These are phyloP conservation scores for Drosophila lini DNA, from an alignment of 1,140 invertebrate species.

Conservation along the genomic window DNA sequence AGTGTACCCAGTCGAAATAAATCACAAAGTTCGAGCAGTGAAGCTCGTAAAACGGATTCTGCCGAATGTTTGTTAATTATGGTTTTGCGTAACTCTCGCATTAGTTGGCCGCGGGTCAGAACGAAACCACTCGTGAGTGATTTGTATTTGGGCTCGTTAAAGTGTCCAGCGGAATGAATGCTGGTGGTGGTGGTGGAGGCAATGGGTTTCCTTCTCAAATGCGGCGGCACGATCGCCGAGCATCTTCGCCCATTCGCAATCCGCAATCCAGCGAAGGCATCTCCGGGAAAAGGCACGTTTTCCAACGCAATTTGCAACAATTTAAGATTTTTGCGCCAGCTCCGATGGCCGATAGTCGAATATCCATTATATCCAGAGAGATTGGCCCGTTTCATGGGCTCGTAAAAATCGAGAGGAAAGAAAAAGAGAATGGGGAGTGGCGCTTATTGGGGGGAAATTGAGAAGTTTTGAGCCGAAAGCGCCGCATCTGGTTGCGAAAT, in stretches of 20 bases:
- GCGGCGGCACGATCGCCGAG: conserved; percentile 69
- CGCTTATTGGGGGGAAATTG: conserved; percentile 41
- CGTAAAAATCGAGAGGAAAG: conserved; percentile 33
- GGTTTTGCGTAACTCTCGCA: conserved; percentile 76
- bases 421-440: conserved; percentile 14
- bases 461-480: conserved; percentile 7
- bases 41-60: conserved; percentile 73
- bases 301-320: conserved; percentile 80
- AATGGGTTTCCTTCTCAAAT: conserved; percentile 65
- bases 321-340: conserved; percentile 78
- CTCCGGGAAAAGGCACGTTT: conserved; percentile 72
- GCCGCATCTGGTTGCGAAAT: conserved; percentile 50
- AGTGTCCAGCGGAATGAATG: conserved; percentile 70
- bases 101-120: conserved; percentile 45
- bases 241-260: conserved; percentile 32
- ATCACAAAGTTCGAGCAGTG: conserved; percentile 55
- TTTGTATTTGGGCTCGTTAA: conserved; percentile 80
- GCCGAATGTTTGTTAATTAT: conserved; percentile 79
- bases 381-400: conserved; percentile 61
- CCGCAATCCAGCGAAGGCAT: conserved; percentile 31
- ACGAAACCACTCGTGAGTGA: conserved; percentile 66
- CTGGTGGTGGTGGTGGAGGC: conserved; percentile 30
- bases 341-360: conserved; percentile 63
- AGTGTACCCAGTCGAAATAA: conserved; percentile 49
- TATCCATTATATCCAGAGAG: conserved; percentile 32